Base-by-base conservation (phyloP, 2,113 vertebrate species). In the Osmerus mordax region DNA sequence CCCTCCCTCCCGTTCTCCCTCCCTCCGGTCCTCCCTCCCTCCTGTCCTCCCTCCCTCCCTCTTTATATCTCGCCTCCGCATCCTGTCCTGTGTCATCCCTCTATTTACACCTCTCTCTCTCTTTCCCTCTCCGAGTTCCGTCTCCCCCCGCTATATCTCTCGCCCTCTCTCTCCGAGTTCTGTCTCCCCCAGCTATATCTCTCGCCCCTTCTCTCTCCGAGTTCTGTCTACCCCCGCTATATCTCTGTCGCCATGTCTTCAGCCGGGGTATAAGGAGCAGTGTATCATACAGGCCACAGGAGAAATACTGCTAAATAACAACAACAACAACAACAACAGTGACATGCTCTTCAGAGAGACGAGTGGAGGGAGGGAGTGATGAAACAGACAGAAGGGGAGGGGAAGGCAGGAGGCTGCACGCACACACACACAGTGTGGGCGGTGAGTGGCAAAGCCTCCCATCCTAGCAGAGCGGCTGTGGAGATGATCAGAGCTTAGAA, bases 191-290 rank as follows among this genome's bases (percentile, higher is more conserved):
- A 59, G 14, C 23, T 13, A 53, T 54, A 3, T 53, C 53, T 65
- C 74, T 19, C 71, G 70, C 65, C 8, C 61, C n/a, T n/a, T 65
- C 28, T 51, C 76, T 77, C 54, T 65, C 15, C 55, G 29, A 23
- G 12, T 51, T 19, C 69, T 19, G 11, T 54, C 23, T 64, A 51
- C 15, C 41, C 56, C 60, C 19, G 5, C 29, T 51, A 13, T 47
- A 15, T 61, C 29, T 60, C 32, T 61, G 28, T 60, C 25, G 19
- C 29, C 51, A 9, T 41, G 3, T 41, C 36, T 41, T 41, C 36
- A 47, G 66, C 59, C 71, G 74, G 54, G 70, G 64, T 69, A 41
- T 36, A 5, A 12, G 64, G 3, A 55, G 4, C 18, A 55, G 14
- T 55, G 54, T 55, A 18, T 55, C 18, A 8, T 16, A 55, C 14